Conservation (phyloP, 2,113 vertebrate species). For the Proteles cristata region DNA sequence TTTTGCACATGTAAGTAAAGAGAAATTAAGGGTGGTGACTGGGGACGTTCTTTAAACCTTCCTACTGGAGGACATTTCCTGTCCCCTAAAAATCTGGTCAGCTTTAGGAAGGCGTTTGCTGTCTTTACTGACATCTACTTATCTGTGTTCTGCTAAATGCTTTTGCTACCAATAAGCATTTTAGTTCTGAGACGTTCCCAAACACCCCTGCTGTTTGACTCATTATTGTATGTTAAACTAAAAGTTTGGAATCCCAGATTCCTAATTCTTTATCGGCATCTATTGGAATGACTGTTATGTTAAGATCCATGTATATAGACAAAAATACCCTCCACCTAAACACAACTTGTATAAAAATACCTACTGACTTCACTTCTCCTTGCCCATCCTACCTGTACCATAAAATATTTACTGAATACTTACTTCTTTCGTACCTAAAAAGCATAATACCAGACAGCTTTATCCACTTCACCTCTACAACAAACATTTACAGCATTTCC, state of each 20-base stretch:
- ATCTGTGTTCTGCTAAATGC: slow-evolving; percentile 3
- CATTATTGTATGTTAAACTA: background rate
- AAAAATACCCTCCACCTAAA: background rate
- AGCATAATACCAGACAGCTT: background rate
- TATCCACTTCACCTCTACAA: background rate
- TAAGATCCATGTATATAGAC: background rate
- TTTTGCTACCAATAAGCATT: background rate
- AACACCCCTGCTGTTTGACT: background rate
- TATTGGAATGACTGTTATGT: background rate
- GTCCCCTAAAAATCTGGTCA: background rate
- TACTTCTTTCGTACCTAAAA: slow-evolving; percentile 45
- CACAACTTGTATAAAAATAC: background rate
- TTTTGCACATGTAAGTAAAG: background rate
- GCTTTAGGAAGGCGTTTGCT: background rate
- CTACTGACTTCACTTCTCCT: background rate
- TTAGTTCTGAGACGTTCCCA: background rate
- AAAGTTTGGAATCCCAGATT: background rate
- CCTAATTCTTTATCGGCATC: background rate
- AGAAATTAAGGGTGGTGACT: background rate
- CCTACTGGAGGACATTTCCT: background rate
- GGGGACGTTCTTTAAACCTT: slow-evolving; percentile 12
- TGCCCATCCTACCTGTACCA: background rate
- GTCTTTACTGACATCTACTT: background rate
- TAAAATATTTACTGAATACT: background rate
- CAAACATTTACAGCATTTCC: background rate